A percentile compares a stretch with the other conserved stretches of the same genome.
phyloP scores from a whole-genome alignment of 2,888 invertebrate genomes.

The Apamea monoglypha region DNA sequence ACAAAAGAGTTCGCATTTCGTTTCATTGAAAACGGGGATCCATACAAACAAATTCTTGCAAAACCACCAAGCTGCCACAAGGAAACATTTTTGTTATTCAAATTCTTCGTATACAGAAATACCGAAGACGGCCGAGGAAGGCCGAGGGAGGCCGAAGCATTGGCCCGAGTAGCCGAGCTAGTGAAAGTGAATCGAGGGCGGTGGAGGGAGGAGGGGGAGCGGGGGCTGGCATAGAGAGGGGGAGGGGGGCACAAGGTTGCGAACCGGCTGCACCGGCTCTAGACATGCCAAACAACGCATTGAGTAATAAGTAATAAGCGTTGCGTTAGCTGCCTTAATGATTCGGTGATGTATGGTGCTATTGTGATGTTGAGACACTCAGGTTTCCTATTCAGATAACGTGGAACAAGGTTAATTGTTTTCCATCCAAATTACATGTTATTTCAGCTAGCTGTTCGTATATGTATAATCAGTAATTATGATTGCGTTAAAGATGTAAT shows the following conservation, averaged over 20 bases:
- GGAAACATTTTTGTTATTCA: constrained; percentile 69
- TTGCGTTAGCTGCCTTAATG: constrained; percentile 84
- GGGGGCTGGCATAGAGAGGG: constrained; percentile 53
- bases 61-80: constrained; percentile 64
- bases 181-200: constrained; percentile 85
- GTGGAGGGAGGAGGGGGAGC: constrained; percentile 61
- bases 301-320: constrained; percentile 87
- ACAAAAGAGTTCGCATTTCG: constrained; percentile 51
- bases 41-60: constrained; percentile 63
- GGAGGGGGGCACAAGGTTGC: constrained; percentile 84
- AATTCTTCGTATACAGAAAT: constrained; percentile 66
- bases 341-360: constrained; percentile 81
- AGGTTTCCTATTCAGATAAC: constrained; percentile 68
- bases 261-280: constrained; percentile 83
- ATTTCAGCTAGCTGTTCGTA: constrained; percentile 40
- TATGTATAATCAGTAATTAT: constrained; percentile 58
- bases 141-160: constrained; percentile 74
- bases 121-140: constrained; percentile 77
- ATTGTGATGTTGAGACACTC: constrained; percentile 73
- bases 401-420: constrained; percentile 65
- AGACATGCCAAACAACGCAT: constrained; percentile 85
- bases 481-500: constrained; percentile 53
- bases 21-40: constrained; percentile 59
- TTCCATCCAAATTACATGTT: constrained; percentile 54
- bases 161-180: constrained; percentile 76